Evolutionary conservation across 2,797 vertebrate species (phyloP), one percentile per base, ranked within the genome.

Genomic region (Poeciliopsis gracilis): DNA sequence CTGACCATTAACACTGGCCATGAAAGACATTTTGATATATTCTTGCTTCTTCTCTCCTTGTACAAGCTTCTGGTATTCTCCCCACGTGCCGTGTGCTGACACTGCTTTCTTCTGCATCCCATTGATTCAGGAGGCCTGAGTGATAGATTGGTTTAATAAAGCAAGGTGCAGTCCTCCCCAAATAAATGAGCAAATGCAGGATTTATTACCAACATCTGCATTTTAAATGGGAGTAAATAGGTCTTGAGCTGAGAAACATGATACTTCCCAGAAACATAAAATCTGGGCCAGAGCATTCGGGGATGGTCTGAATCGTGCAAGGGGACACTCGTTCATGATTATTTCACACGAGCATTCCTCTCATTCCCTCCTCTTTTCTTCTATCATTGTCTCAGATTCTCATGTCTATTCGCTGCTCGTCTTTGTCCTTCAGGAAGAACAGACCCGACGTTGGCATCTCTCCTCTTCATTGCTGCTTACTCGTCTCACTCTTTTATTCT

Each of bases 111-210:
- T 94, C 89, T 89, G 90, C 92, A 91, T 90, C 91, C 90, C 93
- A 95, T 95, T 92, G 92, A 96, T 95, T 95, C 93, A 86, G 88
- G 84, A 92, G 90, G 84, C 75, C 84, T 89, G 87, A 88, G 88
- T 96, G 96, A 96, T 96, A 92, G 95, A 96, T 96, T 94, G 91
- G 85, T 95, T 96, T 96, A 96, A 96, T 96, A 96, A 96, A 95
- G 92, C 87, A 90, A 95, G 94, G 90, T 94, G 94, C 93, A 92
- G 92, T 93, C 89, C 88, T 87, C 92, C 67, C 91, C 91, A 94
- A 95, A 95, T 95, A 95, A 95, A 95, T 94, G 92, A 95, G 94
- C 89, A 88, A 93, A 89, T 20, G 59, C 84, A 91, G 92, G 94
- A 95, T 95, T 95, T 95, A 96, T 95, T 93, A 94, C 88, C 92